Evolutionary conservation across 2,113 vertebrate genomes (phyloP).

Genomic region (Hippocampus abdominalis): DNA sequence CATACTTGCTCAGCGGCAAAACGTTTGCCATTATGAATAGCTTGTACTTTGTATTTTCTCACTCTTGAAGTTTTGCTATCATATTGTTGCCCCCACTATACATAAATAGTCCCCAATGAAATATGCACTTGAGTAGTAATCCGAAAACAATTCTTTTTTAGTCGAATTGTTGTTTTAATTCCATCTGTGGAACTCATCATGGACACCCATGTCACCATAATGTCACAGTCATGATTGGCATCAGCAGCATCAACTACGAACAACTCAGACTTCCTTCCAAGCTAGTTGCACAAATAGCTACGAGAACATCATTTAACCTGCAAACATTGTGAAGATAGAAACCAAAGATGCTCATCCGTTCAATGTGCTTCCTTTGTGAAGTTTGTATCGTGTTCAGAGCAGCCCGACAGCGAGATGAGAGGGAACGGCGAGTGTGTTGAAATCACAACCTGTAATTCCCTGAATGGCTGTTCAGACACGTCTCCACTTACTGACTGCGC

Average conservation of each 20-base stretch:
- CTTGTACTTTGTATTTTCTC: too few relatives aligned
- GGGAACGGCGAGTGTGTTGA: slow-evolving; percentile 35
- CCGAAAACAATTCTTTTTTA: too few relatives aligned
- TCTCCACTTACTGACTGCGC: slow-evolving; percentile 50
- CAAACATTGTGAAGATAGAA: slow-evolving; percentile 20
- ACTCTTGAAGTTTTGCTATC: too few relatives aligned
- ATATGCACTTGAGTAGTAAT: too few relatives aligned
- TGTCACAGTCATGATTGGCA: not conserved
- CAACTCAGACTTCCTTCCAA: not conserved
- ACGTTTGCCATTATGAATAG: too few relatives aligned
- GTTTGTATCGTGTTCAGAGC: slow-evolving; percentile 47
- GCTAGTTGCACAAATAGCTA: slow-evolving; percentile 10
- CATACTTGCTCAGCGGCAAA: too few relatives aligned
- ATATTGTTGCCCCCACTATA: too few relatives aligned
- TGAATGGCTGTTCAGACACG: slow-evolving; percentile 71
- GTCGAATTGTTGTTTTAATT: too few relatives aligned
- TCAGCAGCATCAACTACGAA: not conserved
- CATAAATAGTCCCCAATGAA: too few relatives aligned
- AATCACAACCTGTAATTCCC: slow-evolving; percentile 45
- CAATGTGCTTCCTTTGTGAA: slow-evolving; percentile 40
- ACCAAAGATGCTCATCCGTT: slow-evolving; percentile 44
- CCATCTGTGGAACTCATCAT: too few relatives aligned
- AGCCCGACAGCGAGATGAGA: slow-evolving; percentile 53
- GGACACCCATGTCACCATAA: slow-evolving; percentile 14
- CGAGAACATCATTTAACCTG: slow-evolving; percentile 20